Conservation (phyloP, 2,888 invertebrate genomes). For the Xylota segnis region DNA sequence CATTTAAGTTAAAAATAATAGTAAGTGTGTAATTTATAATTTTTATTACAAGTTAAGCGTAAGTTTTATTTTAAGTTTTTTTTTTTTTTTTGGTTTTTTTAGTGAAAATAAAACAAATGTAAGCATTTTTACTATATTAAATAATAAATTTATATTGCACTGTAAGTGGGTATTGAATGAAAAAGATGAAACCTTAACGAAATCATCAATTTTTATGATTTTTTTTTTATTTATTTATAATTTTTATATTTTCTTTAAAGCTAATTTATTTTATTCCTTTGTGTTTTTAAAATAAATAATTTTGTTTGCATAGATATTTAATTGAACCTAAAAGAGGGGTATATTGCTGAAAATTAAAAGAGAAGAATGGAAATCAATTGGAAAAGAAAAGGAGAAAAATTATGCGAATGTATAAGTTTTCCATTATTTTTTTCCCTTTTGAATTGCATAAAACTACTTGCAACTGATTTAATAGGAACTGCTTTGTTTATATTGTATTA, state of each 20-base stretch:
- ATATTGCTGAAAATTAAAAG: constrained; percentile 44
- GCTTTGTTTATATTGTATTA: constrained; percentile 69
- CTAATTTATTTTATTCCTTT: constrained; percentile 55
- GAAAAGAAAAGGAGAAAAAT: not conserved
- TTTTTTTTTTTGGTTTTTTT: constrained; percentile 31
- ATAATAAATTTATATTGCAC: constrained; percentile 63
- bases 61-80: constrained; percentile 55
- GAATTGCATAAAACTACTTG: constrained; percentile 68
- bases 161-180: constrained; percentile 68
- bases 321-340: constrained; percentile 58
- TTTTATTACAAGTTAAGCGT: constrained; percentile 67
- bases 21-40: constrained; percentile 43
- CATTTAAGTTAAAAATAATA: constrained; percentile 48
- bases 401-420: not conserved
- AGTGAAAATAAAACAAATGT: constrained; percentile 36
- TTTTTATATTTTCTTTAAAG: constrained; percentile 60
- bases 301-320: constrained; percentile 31
- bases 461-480: constrained; percentile 75
- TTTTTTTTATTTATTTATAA: constrained; percentile 42
- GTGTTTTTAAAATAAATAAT: not conserved
- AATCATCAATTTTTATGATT: constrained; percentile 66
- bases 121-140: constrained; percentile 52
- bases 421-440: constrained; percentile 30
- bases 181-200: constrained; percentile 76
- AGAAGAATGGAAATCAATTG: not conserved